Evolutionary conservation across 2,797 vertebrate species (phyloP), one percentile per base, ranked within the genome.

Genomic region (Phaenicophaeus curvirostris): DNA sequence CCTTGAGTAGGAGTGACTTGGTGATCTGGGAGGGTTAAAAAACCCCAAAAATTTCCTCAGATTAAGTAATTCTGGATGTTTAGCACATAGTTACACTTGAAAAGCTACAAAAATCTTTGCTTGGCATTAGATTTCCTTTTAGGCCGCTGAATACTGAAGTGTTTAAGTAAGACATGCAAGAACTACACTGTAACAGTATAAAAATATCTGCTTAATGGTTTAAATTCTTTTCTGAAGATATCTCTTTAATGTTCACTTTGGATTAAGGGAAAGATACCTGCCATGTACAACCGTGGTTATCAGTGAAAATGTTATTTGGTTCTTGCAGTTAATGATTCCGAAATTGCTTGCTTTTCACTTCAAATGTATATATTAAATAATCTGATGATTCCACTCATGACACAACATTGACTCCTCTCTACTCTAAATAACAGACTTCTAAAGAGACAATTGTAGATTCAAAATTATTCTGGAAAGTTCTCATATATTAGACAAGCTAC

Each of bases 391-490:
- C 85, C 57, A 77, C 69, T 94, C 76, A n/a, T 39, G 16, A 30
- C 18, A 55, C 9, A 31, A 24, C 8, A 41, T 42, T 67, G 33
- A 6, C 13, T 90, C 58, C 67, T 71, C 48, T 93, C 71, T 72
- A 24, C 31, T 90, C 25, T 57, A 78, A 91, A 77, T 21, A n/a
- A 27, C 5, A 30, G 3, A 25, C 16, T 19, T 82, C 33, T 69
- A 0, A 15, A 50, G 77, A 66, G 39, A 27, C 42, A 95, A 77
- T 53, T 87, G 46, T 72, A 54, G 69, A n/a, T 55, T 31, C 19
- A 91, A 90, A 81, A 95, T 79, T 91, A 84, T 91, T 96, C 74
- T 80, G 51, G 95, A 96, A 92, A 92, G 92, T 88, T 68, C 76
- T 89, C 48, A 55, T 15, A 83, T 96, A 96, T 94, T 39, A 35